Base-by-base conservation (phyloP, 1,140 invertebrate genomes). In the Tetramorium alpestre region DNA sequence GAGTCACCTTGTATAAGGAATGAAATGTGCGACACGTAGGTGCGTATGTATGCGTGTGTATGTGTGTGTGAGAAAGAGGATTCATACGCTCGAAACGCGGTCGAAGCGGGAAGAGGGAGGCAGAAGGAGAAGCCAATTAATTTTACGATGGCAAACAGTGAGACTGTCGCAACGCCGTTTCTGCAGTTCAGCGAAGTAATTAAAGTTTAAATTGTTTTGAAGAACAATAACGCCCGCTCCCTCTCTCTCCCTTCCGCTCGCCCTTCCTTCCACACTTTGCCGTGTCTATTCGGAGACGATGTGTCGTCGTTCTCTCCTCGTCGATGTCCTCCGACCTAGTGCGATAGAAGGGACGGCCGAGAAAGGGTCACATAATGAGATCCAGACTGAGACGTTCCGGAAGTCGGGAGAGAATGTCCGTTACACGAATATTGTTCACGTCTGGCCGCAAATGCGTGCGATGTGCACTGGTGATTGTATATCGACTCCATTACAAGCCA, bases 201-300 rank as follows among this genome's bases (percentile, higher is more conserved):
- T 93, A 92, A 93, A 93, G 91, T 93, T 93, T 92, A 93, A 93
- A 93, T 93, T 93, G 92, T 93, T 93, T 93, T 93, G 92, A 93
- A 93, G 92, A 93, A 93, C 92, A 93, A 93, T 93, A 92, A 93
- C 89, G 82, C 87, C 69, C 89, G 85, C 70, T 58, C 77, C 44
- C 49, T 60, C 72, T 60, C 72, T 33, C 60, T 28, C 60, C 25
- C 51, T 62, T 69, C 54, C 5, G 58, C 33, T 28, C 51, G 51
- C 25, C 38, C 22, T 51, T 33, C 28, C 58, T 22, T 33, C 49
- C 18, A 28, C 22, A 64, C 62, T 51, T 44, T 7, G 60, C 64
- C 49, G 60, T 85, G 64, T 85, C 60, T 65, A 28, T 64, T 56
- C 78, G 62, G 56, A 33, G 28, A 51, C 65, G 64, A 65, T 49